Evolutionary conservation across 1,140 invertebrate genomes (phyloP), one percentile per base, ranked within the genome.

Genomic region (Reticulitermes speratus): DNA sequence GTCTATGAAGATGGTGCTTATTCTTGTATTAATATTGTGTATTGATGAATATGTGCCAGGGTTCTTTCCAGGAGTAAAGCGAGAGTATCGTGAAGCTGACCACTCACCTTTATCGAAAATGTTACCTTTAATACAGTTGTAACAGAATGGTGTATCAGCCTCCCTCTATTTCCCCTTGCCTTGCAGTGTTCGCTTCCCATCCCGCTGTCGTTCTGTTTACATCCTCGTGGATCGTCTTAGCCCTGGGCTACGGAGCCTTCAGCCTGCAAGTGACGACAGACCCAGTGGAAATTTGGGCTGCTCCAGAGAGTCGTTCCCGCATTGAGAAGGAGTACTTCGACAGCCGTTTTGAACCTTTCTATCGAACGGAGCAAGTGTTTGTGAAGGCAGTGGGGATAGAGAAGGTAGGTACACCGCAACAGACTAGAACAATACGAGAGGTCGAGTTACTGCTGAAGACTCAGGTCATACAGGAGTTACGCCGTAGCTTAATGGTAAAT

Each of bases 261-360:
- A 92, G 91, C 85, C 91, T 97, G 52, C 90, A 93, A 84, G 91
- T 98, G 1, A 97, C 95, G 7, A 95, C 97, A 0, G 94, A 98
- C 90, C 97, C 98, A 0, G 95, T 98, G 0, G 95, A 98, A 89
- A 92, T 99, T 75, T 99, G 98, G 98, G 97, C 97, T 7, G 91
- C 96, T 0, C 94, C 96, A 11, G 90, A 91, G 30, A 97, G 96
- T 88, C 90, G 93, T 88, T 95, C 96, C 44, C 92, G 97, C 86
- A 88, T 93, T 59, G 96, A 99, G 89, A 96, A 97, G 88, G 91
- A 97, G 84, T 98, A 95, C 89, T 98, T 96, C 89, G 97, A 98
- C 88, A 91, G 92, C 23, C 93, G 95, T 88, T 98, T 98, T 89
- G 92, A 95, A 30, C 97, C 97, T n/a, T 99, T 99, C 90, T 98